Evolutionary conservation across 2,113 vertebrate species (phyloP), one percentile per base, ranked within the genome.

Genomic region (Brachyhypopomus occidentalis): DNA sequence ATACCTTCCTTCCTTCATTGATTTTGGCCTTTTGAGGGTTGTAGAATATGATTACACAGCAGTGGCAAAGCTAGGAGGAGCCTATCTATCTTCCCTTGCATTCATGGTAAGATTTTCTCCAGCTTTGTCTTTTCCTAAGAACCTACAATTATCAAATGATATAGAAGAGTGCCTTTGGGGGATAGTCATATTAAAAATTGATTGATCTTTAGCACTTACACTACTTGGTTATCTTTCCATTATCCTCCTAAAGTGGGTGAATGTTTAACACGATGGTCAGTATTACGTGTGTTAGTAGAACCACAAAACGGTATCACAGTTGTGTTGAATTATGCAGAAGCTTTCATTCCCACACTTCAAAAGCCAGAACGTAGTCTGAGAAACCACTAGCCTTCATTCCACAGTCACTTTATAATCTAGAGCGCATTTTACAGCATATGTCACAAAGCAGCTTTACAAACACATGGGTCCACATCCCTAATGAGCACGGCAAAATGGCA

Each of bases 141-240:
- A 55, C 25, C 27, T 34, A 25, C 23, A 17, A 67, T 30, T 52
- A 58, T 22, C 36, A 78, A 30, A 78, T 27, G 9, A 0, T 5
- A 38, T 69, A 2, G 14, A 78, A n/a, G 11, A 0, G 7, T 78
- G 63, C 27, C 30, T 17, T 48, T 69, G 48, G 27, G n/a, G 36
- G n/a, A 30, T n/a, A 67, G 9, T 45, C 41, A 45, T 45, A 45
- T 45, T 52, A 52, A 52, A 48, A 58, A 9, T 22, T 9, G 30
- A 34, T 67, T 67, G 16, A 19, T 36, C 7, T 36, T 67, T 36
- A 19, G 64, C 27, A 56, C 66, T 69, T 56, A 55, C 52, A 77
- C 45, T 69, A 58, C 27, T 56, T 78, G 25, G 69, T 56, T 23
- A 78, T 78, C 20, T 70, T 69, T 66, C 30, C 30, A 11, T 38